phyloP scores from a whole-genome alignment of 2,797 vertebrate species.

The Furcifer pardalis region DNA sequence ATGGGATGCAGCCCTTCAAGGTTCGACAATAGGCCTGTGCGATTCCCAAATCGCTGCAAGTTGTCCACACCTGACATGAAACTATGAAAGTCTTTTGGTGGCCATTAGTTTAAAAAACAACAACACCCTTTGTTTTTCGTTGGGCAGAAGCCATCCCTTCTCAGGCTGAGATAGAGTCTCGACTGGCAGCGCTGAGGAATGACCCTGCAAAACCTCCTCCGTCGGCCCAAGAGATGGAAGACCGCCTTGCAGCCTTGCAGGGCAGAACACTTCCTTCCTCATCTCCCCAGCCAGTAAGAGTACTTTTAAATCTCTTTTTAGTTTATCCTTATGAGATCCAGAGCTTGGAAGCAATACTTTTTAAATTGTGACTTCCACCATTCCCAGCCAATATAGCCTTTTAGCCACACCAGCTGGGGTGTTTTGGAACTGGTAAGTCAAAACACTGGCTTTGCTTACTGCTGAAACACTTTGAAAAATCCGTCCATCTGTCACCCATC shows the following conservation, averaged over 20 bases:
- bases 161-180: slow-evolving; percentile 89
- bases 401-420: not conserved
- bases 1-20: not conserved
- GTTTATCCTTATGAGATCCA: not conserved
- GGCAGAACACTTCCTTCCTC: slow-evolving; percentile 81
- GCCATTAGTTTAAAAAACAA: not conserved
- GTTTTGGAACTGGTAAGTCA: not conserved
- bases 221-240: slow-evolving; percentile 87
- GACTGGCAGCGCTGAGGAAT: slow-evolving; percentile 87
- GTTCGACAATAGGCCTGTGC: no score
- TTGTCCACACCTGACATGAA: not conserved
- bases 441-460: not conserved
- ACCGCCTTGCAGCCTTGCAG: slow-evolving; percentile 86
- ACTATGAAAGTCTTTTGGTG: slow-evolving; percentile 1
- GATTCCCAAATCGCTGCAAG: not conserved
- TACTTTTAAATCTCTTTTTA: not conserved
- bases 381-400: no score
- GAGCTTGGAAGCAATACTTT: not conserved
- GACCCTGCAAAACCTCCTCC: slow-evolving; percentile 77
- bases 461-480: no score
- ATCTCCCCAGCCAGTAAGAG: slow-evolving; percentile 80
- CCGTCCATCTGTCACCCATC: no score
- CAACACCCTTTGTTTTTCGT: slow-evolving; percentile 46
- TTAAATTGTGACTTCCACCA: not conserved
- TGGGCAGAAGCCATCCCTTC: slow-evolving; percentile 85